phyloP scores from a whole-genome alignment of 2,797 vertebrate species.

The Gorsachius magnificus region DNA sequence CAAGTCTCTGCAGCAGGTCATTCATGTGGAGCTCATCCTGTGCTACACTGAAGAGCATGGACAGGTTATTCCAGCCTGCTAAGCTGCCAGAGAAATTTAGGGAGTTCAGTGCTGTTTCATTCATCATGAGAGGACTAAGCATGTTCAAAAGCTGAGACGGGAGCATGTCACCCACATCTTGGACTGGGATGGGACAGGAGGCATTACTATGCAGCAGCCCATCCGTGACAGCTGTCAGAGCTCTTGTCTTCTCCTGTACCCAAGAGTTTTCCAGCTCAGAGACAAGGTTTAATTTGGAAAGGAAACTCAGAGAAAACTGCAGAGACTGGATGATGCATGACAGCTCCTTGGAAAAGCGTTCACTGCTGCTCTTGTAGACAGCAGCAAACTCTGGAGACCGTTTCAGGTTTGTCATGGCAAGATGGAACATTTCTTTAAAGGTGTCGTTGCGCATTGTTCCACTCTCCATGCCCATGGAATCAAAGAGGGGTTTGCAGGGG shows the following conservation, averaged over 20 bases:
- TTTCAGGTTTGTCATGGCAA: conserved; percentile 23
- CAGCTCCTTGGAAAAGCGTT: conserved; percentile 29
- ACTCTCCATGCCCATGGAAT: neutral
- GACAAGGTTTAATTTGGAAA: conserved; percentile 25
- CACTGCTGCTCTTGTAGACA: conserved; percentile 5
- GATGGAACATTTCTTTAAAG: conserved; percentile 35
- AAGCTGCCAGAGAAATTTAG: neutral
- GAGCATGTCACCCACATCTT: neutral
- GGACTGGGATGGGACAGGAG: neutral
- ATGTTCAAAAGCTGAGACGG: neutral
- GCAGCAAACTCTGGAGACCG: conserved; percentile 49
- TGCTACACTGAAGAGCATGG: neutral
- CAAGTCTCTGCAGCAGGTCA: neutral
- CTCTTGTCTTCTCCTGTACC: conserved; percentile 17
- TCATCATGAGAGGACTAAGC: neutral
- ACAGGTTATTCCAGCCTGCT: neutral
- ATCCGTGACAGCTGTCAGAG: neutral
- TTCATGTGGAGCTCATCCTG: neutral
- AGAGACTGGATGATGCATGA: conserved; percentile 29
- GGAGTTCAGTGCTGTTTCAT: neutral
- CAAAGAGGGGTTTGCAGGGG: conserved; percentile 47
- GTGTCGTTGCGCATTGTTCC: neutral
- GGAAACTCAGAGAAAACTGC: conserved; percentile 18
- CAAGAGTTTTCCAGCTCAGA: conserved; percentile 1
- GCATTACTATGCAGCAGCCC: neutral